Evolutionary conservation across 1,140 invertebrate species (phyloP), one percentile per base, ranked within the genome.

Genomic region (Tigriopus japonicus): DNA sequence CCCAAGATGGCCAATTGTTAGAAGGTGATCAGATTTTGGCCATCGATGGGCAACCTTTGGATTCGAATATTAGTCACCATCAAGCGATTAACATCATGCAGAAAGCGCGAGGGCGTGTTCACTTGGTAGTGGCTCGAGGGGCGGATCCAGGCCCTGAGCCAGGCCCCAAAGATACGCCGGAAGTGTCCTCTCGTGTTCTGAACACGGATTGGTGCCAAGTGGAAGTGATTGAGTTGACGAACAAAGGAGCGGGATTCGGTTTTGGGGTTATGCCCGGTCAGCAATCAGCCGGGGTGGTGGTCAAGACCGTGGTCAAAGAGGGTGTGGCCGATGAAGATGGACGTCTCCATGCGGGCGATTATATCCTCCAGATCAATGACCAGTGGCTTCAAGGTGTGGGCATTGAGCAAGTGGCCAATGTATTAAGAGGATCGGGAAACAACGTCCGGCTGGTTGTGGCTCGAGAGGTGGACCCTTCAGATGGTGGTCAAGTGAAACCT

Each of bases 181-280:
- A 17, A 41, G n/a, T 56, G 17, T 35, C 40, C 5, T 58, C 87
- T 65, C 28, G 28, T 35, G 28, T 35, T 35, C 28, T 35, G 3
- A 35, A 35, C 28, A 35, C 28, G 28, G 90, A 95, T 74, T 96
- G 89, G 86, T 88, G 87, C 23, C 89, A 95, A 75, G 86, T 95
- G 66, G 91, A 96, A 78, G 85, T 88, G 62, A 91, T 96, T 65
- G 89, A 94, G 69, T 75, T 96, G 58, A 81, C 92, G 23, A 95
- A 95, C 73, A 90, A 95, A 80, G 90, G 90, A 28, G 87, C 87
- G 65, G 91, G 91, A 41, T 79, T 96, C 66, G 94, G 93, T 56
- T 96, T 96, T 74, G 92, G 92, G 55, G 87, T 96, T 64, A 90
- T 95, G 64, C 92, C 91, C 53, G 59, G 59, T 40, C 91, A 91